Conservation (phyloP, 1,140 invertebrate species). For the Lordiphosa stackelbergi region DNA sequence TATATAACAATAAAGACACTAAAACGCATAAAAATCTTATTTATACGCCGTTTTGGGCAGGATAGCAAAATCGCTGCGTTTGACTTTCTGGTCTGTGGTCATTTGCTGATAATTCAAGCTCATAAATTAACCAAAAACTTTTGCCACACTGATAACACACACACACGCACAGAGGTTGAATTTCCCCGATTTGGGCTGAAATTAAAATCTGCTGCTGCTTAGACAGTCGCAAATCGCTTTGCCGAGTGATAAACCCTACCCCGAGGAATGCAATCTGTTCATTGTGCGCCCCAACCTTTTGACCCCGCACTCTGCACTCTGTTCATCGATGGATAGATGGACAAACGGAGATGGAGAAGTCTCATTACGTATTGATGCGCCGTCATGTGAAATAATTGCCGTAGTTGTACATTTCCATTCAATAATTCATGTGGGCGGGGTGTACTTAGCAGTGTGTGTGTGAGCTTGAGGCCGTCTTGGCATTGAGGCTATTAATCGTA, state of each 20-base stretch:
- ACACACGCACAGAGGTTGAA: constrained; percentile 39
- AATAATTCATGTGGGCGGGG: constrained; percentile 21
- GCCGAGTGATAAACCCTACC: background rate
- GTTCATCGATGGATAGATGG: constrained; percentile 14
- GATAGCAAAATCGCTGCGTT: constrained; percentile 57
- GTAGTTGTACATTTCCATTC: constrained; percentile 58
- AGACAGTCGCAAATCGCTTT: constrained; percentile 23
- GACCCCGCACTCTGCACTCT: background rate
- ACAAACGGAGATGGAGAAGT: constrained; percentile 18
- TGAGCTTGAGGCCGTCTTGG: too few species aligned
- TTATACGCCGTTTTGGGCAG: constrained; percentile 28
- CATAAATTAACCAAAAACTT: constrained; percentile 58
- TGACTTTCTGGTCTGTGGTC: constrained; percentile 29
- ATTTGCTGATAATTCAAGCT: constrained; percentile 48
- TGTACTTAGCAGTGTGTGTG: too few species aligned
- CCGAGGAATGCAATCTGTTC: constrained; percentile 49
- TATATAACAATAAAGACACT: constrained; percentile 56
- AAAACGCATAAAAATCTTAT: constrained; percentile 50
- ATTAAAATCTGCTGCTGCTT: constrained; percentile 53
- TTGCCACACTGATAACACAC: constrained; percentile 6
- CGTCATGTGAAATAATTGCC: constrained; percentile 69
- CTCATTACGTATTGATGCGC: constrained; percentile 66
- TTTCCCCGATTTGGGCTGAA: constrained; percentile 39
- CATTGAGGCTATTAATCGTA: too few species aligned
- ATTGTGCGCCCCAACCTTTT: constrained; percentile 35